Percentiles rank a stretch among this genome's conserved stretches.
These are phyloP conservation scores for Monochamus alternatus DNA, from an alignment of 2,888 invertebrate species.

Conservation along the genomic window DNA sequence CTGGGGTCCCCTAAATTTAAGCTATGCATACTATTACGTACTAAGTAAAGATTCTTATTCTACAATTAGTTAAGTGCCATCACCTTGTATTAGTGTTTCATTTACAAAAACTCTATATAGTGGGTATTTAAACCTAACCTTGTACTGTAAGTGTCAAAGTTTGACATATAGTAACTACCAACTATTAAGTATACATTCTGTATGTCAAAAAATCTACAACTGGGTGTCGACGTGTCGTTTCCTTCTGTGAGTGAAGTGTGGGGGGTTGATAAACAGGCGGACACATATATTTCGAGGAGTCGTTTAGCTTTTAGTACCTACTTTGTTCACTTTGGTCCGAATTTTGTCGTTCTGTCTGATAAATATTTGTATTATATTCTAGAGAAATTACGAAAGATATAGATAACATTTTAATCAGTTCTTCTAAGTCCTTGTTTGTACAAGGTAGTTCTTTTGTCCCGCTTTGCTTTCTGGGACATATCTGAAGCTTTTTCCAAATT, in stretches of 20 bases:
- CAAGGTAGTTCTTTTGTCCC: too few species aligned
- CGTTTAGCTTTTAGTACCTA: constrained; percentile 28
- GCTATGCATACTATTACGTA: constrained; percentile 63
- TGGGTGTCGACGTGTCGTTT: constrained; percentile 44
- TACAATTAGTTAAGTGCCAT: constrained; percentile 71
- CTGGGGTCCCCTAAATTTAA: constrained; percentile 59
- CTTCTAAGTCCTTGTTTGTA: too few species aligned
- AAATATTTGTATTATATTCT: too few species aligned
- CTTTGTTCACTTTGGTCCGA: constrained; percentile 12
- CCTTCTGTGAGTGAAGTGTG: constrained; percentile 29
- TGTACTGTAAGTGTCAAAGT: constrained; percentile 68
- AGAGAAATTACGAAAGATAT: too few species aligned
- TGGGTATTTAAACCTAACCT: constrained; percentile 66
- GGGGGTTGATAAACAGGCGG: constrained; percentile 15
- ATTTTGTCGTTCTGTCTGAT: not conserved
- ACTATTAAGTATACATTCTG: constrained; percentile 67
- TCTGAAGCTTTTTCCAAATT: too few species aligned
- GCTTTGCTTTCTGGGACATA: too few species aligned
- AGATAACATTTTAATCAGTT: too few species aligned
- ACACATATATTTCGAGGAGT: not conserved
- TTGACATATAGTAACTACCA: constrained; percentile 63
- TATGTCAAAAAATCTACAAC: constrained; percentile 61
- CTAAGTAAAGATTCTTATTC: constrained; percentile 67
- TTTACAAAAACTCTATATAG: constrained; percentile 69
- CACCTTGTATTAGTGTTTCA: constrained; percentile 69